phyloP scores from a whole-genome alignment of 2,797 vertebrate genomes.

The Hephaestus fuliginosus region DNA sequence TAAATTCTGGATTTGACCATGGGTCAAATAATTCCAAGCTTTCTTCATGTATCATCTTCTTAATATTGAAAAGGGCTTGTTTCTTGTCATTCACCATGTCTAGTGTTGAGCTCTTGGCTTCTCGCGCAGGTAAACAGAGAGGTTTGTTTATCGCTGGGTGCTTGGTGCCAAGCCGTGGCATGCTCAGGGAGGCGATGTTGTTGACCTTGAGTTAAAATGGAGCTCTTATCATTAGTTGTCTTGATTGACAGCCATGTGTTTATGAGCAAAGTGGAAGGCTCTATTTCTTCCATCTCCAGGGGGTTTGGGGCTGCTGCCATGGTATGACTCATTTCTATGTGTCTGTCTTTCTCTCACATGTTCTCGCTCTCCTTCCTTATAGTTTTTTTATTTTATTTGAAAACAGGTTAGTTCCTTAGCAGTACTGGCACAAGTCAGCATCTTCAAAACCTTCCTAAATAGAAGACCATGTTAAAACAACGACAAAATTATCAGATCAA shows the following conservation, averaged over 20 bases:
- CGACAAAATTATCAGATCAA: neutral
- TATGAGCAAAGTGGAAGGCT: slow-evolving; percentile 61
- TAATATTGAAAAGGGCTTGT: slow-evolving; percentile 38
- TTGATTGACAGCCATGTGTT: slow-evolving; percentile 79
- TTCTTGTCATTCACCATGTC: slow-evolving; percentile 50
- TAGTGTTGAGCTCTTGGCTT: slow-evolving; percentile 59
- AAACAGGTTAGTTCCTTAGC: slow-evolving; percentile 26
- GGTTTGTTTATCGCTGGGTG: slow-evolving; percentile 68
- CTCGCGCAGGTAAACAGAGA: slow-evolving; percentile 69
- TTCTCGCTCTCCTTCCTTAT: neutral
- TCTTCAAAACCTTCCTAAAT: slow-evolving; percentile 2
- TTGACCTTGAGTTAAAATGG: slow-evolving; percentile 79
- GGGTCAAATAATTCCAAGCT: slow-evolving; percentile 52
- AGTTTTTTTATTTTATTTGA: slow-evolving; percentile 8
- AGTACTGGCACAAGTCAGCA: neutral
- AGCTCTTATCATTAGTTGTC: slow-evolving; percentile 73
- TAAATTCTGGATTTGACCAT: slow-evolving; percentile 53
- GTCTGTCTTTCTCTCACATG: slow-evolving; percentile 25
- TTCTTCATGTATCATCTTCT: slow-evolving; percentile 34
- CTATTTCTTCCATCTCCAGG: slow-evolving; percentile 62
- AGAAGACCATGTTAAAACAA: slow-evolving; percentile 31
- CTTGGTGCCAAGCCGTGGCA: slow-evolving; percentile 55
- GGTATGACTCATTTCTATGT: slow-evolving; percentile 47
- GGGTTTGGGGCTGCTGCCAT: slow-evolving; percentile 45
- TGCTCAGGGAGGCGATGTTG: slow-evolving; percentile 70